A percentile compares a stretch with the other conserved stretches of the same genome.
Evolutionary conservation across 2,113 vertebrate species (phyloP).

Genomic region (Zapornia atra): DNA sequence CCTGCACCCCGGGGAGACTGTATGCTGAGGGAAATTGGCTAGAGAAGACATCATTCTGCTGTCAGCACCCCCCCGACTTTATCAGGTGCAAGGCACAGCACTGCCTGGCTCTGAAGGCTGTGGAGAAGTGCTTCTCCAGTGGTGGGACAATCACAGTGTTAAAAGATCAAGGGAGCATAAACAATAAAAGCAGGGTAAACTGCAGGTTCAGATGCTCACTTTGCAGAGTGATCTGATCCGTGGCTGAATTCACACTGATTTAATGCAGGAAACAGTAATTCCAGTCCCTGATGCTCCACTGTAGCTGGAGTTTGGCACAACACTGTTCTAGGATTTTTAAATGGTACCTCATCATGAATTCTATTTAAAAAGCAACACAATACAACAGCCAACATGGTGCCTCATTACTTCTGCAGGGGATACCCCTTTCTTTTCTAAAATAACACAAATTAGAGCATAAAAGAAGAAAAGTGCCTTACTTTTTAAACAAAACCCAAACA

Average conservation of each 20-base stretch:
- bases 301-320: background rate
- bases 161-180: background rate
- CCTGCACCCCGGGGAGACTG: background rate
- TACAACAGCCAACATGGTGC: conserved; percentile 16
- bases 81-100: background rate
- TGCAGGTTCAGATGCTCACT: background rate
- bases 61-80: background rate
- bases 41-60: background rate
- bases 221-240: background rate
- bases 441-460: background rate
- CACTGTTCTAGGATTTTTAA: background rate
- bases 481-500: background rate
- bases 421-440: background rate
- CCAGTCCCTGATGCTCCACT: background rate
- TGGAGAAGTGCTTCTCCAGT: background rate
- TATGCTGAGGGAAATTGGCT: background rate
- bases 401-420: conserved; percentile 12
- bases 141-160: background rate
- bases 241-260: background rate
- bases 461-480: background rate
- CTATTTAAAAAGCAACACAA: conserved; percentile 9
- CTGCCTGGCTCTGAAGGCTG: background rate
- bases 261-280: background rate
- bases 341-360: background rate
- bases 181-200: background rate